Conservation (phyloP, 92 coral and sea anemone genomes). For the Diadumene lineata region DNA sequence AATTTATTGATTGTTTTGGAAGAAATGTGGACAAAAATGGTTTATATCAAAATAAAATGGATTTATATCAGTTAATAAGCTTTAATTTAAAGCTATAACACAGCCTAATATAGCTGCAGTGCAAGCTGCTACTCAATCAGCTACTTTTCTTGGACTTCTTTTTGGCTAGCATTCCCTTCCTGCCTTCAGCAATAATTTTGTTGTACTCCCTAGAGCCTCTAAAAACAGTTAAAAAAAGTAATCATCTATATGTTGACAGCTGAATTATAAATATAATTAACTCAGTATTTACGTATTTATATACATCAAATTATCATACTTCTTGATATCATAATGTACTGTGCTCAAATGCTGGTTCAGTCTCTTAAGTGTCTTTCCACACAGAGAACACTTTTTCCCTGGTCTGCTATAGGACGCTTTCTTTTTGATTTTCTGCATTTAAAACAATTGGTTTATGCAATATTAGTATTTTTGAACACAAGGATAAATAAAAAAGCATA, state of each 20-base stretch:
- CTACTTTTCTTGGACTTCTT: too few species aligned
- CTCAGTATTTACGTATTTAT: background rate
- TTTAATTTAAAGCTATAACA: too few species aligned
- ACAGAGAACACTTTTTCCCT: slow-evolving; percentile 10
- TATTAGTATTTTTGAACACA: background rate
- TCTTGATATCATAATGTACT: slow-evolving; percentile 15
- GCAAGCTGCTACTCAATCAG: too few species aligned
- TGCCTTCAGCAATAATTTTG: slow-evolving; percentile 5
- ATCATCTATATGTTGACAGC: background rate
- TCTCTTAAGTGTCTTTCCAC: slow-evolving; percentile 7
- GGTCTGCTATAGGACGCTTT: slow-evolving; percentile 7
- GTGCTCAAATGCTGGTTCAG: slow-evolving; percentile 12
- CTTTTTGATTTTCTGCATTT: slow-evolving; percentile 8
- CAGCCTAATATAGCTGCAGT: too few species aligned
- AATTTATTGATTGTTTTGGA: too few species aligned
- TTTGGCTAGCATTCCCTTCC: slow-evolving; percentile 7
- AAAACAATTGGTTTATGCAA: background rate
- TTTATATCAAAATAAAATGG: too few species aligned
- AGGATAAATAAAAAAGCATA: background rate
- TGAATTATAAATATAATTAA: background rate
- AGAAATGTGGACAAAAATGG: too few species aligned
- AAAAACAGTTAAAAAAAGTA: background rate
- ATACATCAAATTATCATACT: slow-evolving; percentile 1
- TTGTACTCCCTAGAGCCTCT: slow-evolving; percentile 13
- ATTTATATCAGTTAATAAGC: too few species aligned